Evolutionary conservation across 2,888 invertebrate species (phyloP).

Genomic region (Sminthurinus aureus): DNA sequence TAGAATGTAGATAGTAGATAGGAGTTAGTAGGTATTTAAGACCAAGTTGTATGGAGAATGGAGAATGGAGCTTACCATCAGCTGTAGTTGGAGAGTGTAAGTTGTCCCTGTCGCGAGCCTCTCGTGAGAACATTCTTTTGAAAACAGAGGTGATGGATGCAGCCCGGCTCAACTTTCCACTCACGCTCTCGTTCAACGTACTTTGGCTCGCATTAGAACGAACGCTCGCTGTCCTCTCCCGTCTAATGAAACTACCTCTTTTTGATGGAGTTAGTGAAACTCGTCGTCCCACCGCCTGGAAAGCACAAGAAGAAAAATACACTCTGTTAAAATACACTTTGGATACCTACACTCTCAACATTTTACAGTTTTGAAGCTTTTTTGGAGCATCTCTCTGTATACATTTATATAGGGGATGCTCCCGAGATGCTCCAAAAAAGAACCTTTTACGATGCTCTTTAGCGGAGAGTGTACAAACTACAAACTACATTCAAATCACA

Average conservation of each 20-base stretch:
- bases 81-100: constrained; percentile 29
- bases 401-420: too few relatives aligned
- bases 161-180: constrained; percentile 58
- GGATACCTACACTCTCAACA: too few relatives aligned
- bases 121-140: constrained; percentile 58
- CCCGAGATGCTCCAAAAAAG: too few relatives aligned
- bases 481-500: not conserved
- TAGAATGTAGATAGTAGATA: too few relatives aligned
- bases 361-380: too few relatives aligned
- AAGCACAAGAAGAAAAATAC: not conserved
- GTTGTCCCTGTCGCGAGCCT: constrained; percentile 44
- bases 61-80: constrained; percentile 29
- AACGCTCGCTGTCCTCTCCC: constrained; percentile 55
- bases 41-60: too few relatives aligned
- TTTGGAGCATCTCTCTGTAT: too few relatives aligned
- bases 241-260: constrained; percentile 46
- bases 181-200: constrained; percentile 58
- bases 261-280: constrained; percentile 54
- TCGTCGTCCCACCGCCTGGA: constrained; percentile 54
- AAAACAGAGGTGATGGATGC: constrained; percentile 59
- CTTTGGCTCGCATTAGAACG: constrained; percentile 58
- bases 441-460: too few relatives aligned
- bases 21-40: too few relatives aligned
- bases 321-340: too few relatives aligned
- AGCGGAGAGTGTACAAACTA: too few relatives aligned